A percentile compares a stretch with the other conserved stretches of the same genome.
phyloP scores from a whole-genome alignment of 2,113 vertebrate species.

The Psilopsiagon aurifrons region DNA sequence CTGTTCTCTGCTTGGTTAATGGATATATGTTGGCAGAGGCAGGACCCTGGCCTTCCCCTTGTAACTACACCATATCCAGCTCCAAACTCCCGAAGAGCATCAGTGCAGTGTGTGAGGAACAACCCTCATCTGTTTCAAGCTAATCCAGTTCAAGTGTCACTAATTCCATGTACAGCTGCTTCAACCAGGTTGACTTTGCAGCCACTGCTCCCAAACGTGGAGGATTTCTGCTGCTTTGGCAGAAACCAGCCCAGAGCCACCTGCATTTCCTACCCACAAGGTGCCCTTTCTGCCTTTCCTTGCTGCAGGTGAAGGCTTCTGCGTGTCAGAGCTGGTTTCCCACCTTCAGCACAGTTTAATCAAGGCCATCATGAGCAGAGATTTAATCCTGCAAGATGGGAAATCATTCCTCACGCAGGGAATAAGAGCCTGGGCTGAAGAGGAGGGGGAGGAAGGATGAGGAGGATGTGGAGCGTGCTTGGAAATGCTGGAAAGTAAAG shows the following conservation, averaged over 20 bases:
- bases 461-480: not conserved
- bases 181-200: not conserved
- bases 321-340: not conserved
- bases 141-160: not conserved
- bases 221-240: not conserved
- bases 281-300: not conserved
- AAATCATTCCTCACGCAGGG: not conserved
- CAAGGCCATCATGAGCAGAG: not conserved
- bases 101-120: not conserved
- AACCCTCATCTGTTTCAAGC: not conserved
- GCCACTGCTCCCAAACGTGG: fast-evolving
- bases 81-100: not conserved
- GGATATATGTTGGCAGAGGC: not conserved
- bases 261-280: not conserved
- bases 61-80: not conserved
- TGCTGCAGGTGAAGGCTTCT: not conserved
- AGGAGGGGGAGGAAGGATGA: not conserved
- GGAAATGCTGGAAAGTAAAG: not conserved
- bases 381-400: slow-evolving; percentile 19
- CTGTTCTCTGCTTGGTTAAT: not conserved
- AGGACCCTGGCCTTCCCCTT: not conserved
- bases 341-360: slow-evolving; percentile 14
- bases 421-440: not conserved
- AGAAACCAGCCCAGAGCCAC: not conserved
- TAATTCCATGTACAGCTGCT: not conserved